Percentiles rank a stretch among this genome's conserved stretches.
phyloP scores from a whole-genome alignment of 2,113 vertebrate species.

The Arenaria interpres region DNA sequence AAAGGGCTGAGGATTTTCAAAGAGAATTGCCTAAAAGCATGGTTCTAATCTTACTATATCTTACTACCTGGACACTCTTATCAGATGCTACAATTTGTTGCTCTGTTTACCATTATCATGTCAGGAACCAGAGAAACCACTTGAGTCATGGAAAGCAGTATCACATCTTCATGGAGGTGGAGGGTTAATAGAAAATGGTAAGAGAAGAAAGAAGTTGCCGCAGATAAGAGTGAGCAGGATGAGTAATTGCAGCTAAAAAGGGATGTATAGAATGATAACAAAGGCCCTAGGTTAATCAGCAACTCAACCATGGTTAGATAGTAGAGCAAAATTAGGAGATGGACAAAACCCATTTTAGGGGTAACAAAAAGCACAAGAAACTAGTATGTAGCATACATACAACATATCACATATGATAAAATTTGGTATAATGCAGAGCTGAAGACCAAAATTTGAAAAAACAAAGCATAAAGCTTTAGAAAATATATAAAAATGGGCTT shows the following conservation, averaged over 20 bases:
- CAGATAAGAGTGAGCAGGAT: neutral
- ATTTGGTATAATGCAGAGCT: neutral
- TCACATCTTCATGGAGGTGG: neutral
- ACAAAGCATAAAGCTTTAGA: neutral
- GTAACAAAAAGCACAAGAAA: neutral
- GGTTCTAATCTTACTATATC: neutral
- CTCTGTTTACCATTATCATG: neutral
- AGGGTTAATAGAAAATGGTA: neutral
- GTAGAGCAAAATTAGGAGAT: neutral
- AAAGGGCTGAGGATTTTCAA: neutral
- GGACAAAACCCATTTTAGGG: neutral
- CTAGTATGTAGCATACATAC: neutral
- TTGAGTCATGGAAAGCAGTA: neutral
- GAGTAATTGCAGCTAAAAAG: neutral
- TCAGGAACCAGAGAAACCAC: neutral
- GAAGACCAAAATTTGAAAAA: neutral
- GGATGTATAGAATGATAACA: neutral
- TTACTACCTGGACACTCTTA: neutral
- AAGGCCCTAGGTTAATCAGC: neutral
- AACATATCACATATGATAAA: neutral
- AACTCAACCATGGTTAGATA: neutral
- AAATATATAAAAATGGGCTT: neutral
- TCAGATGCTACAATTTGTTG: neutral
- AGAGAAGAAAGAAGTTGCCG: neutral
- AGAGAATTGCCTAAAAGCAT: neutral